These are phyloP conservation scores for Harmothoe impar DNA, from an alignment of 2,888 invertebrate species.

Conservation along the genomic window DNA sequence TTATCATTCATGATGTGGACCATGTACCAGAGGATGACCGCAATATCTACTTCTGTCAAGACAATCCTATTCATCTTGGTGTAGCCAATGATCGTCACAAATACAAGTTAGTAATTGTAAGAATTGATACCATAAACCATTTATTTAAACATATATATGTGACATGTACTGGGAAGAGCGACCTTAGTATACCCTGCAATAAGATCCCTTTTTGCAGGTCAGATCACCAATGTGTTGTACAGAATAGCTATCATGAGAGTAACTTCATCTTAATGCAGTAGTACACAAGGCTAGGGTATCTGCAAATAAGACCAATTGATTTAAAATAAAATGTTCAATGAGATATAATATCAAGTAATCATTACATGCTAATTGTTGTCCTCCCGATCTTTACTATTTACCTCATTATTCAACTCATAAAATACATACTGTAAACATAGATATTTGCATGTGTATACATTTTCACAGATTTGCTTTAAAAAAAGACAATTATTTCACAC, in stretches of 20 bases:
- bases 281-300: not conserved
- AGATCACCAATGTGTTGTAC: too few species aligned
- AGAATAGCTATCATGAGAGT: not conserved
- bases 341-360: not conserved
- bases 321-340: not conserved
- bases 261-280: not conserved
- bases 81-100: not conserved
- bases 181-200: too few species aligned
- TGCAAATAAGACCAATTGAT: not conserved
- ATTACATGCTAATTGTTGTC: too few species aligned
- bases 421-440: too few species aligned
- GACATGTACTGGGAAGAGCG: too few species aligned
- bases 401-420: too few species aligned
- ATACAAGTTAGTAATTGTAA: not conserved
- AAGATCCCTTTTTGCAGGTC: too few species aligned
- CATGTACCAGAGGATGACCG: constrained; percentile 51
- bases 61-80: not conserved
- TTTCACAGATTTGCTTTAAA: too few species aligned
- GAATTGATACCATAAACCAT: not conserved
- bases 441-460: too few species aligned
- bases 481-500: too few species aligned
- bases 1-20: constrained; percentile 49
- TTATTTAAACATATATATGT: too few species aligned
- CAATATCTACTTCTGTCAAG: constrained; percentile 41
- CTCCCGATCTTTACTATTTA: too few species aligned